Conservation (phyloP, 2,113 vertebrate genomes). For the Lycocorax pyrrhopterus region DNA sequence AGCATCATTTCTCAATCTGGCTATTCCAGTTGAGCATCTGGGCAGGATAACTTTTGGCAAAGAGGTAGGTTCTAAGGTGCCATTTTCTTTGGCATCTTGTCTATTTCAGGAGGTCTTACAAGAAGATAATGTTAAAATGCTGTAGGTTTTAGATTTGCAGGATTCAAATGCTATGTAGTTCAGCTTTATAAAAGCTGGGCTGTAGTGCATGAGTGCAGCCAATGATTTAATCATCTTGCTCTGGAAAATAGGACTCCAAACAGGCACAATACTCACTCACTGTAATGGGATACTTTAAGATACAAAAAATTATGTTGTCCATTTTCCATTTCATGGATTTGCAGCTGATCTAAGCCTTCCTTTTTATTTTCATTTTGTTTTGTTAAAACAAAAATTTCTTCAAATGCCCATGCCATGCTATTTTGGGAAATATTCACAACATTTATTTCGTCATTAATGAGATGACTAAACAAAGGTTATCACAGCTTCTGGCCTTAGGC, state of each 20-base stretch:
- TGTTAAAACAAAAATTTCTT: background rate
- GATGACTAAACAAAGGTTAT: background rate
- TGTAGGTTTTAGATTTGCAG: background rate
- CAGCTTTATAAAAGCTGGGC: background rate
- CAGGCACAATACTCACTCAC: background rate
- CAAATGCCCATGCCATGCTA: background rate
- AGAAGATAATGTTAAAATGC: background rate
- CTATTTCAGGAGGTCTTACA: background rate
- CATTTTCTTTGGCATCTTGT: background rate
- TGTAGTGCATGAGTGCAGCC: background rate
- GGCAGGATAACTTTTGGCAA: background rate
- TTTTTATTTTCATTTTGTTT: background rate
- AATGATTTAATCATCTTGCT: background rate
- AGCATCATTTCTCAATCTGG: background rate
- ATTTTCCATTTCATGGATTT: background rate
- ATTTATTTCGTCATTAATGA: background rate
- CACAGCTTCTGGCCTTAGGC: background rate
- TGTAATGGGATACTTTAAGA: background rate
- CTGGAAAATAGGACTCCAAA: background rate
- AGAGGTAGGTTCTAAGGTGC: background rate
- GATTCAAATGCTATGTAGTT: background rate
- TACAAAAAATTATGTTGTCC: background rate
- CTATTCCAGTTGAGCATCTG: slow-evolving; percentile 25
- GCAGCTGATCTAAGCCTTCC: background rate
- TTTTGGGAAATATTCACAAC: background rate